Evolutionary conservation across 2,113 vertebrate genomes (phyloP).

Genomic region (Corythornis cristatus): DNA sequence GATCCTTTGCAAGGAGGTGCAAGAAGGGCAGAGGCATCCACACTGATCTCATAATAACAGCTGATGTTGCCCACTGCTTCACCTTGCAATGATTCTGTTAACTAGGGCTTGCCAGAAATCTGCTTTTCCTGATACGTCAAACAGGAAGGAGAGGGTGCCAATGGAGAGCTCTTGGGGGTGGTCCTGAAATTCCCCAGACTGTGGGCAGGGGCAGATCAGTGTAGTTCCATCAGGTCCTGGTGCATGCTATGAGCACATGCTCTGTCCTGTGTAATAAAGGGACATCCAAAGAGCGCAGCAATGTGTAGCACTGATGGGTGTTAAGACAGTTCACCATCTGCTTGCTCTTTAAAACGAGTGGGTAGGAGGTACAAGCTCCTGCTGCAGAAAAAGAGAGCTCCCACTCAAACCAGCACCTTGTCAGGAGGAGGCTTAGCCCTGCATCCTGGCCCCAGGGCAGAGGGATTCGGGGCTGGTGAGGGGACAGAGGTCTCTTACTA

Average conservation of each 20-base stretch:
- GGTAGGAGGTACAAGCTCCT: neutral
- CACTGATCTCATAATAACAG: neutral
- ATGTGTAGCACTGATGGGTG: accelerated
- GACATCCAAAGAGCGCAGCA: neutral
- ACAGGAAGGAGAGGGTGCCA: neutral
- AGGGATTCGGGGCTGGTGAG: accelerated
- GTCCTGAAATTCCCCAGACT: neutral
- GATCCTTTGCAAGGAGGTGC: neutral
- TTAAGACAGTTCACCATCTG: neutral
- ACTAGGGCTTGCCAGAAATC: neutral
- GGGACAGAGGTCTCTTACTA: neutral
- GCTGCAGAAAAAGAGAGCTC: neutral
- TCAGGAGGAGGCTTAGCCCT: neutral
- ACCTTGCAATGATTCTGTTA: neutral
- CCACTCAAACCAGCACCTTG: neutral
- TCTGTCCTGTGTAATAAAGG: neutral
- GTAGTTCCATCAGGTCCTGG: neutral
- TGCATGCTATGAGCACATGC: neutral
- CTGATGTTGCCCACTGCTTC: neutral
- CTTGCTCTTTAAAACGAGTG: neutral
- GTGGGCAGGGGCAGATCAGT: accelerated
- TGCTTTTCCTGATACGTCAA: neutral
- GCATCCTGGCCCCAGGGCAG: neutral
- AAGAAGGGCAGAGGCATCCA: neutral
- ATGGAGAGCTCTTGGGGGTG: accelerated